Evolutionary conservation across 2,888 invertebrate genomes (phyloP), one percentile per base, ranked within the genome.

Genomic region (Drosophila kuntzei): DNA sequence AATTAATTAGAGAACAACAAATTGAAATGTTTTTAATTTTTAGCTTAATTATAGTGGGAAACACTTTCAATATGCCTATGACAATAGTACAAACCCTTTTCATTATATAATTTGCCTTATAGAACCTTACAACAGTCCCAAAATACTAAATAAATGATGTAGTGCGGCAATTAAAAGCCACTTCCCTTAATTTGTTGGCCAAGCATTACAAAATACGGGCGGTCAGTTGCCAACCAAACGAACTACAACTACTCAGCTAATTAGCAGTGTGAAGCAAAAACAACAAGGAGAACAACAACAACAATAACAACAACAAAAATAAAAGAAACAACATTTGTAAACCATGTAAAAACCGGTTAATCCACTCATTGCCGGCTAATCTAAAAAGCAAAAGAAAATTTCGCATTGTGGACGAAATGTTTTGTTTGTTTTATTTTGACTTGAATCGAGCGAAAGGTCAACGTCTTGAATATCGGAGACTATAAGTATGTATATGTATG

Each of bases 351-450:
- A 88, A 83, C 89, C 87, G 87, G 82, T 83, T 88, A 83, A 86
- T 76, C 88, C 83, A 86, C 83, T 85, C 76, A 55, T 66, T 66
- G 66, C 81, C 86, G 79, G 69, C 82, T 81, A 71, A 81, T 76
- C 71, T 71, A 44, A 76, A 58, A 66, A 68, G 43, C 50, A 34
- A 51, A 59, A 69, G 62, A 64, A 60, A 69, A 67, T 39, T 68
- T 78, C 69, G 79, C 79, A 68, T 59, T 78, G 72, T 59, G 32
- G 9, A 49, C 39, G 39, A 47, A 58, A 20, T 57, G 44, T 51
- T 53, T 20, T 62, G 51, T 68, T 66, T 74, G 43, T 53, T 62
- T 59, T 57, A 37, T 55, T 55, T 67, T 49, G 34, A n/a, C 43
- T 67, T 22, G 59, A 60, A 63, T 57, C 44, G 51, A 74, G 49